These are phyloP conservation scores for Philereme vetulata DNA, from an alignment of 2,888 invertebrate genomes.

Conservation along the genomic window DNA sequence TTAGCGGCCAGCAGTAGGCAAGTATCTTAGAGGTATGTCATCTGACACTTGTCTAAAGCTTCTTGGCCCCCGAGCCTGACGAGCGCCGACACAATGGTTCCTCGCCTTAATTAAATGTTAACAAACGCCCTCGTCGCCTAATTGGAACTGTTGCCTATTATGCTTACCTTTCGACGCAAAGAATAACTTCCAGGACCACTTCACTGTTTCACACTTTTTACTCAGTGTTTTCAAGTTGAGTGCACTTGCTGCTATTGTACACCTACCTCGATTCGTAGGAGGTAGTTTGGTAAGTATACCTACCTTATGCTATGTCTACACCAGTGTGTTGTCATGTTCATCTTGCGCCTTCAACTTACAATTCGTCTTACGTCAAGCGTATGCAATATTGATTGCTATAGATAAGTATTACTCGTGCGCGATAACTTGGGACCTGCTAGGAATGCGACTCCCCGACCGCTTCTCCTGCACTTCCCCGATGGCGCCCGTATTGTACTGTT, in stretches of 20 bases:
- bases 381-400: no score
- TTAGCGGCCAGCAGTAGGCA: no score
- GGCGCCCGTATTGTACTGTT: no score
- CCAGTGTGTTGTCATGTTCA: no score
- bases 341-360: no score
- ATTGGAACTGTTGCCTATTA: slow-evolving; percentile 84
- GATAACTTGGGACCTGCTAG: no score
- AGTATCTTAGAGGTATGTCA: neutral
- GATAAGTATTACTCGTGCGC: no score
- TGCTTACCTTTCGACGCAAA: slow-evolving; percentile 71
- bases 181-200: slow-evolving; percentile 75
- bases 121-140: slow-evolving; percentile 83
- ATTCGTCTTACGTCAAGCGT: no score
- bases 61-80: slow-evolving; percentile 62
- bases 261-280: neutral
- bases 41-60: slow-evolving; percentile 15
- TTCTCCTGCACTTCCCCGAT: no score
- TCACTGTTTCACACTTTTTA: slow-evolving; percentile 60
- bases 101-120: slow-evolving; percentile 83
- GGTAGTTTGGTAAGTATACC: no score
- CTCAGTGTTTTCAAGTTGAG: slow-evolving; percentile 62
- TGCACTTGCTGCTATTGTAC: slow-evolving; percentile 52
- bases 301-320: no score
- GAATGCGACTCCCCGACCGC: no score
- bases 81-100: slow-evolving; percentile 75